Conservation (phyloP, 2,113 vertebrate genomes). For the Polypterus senegalus region DNA sequence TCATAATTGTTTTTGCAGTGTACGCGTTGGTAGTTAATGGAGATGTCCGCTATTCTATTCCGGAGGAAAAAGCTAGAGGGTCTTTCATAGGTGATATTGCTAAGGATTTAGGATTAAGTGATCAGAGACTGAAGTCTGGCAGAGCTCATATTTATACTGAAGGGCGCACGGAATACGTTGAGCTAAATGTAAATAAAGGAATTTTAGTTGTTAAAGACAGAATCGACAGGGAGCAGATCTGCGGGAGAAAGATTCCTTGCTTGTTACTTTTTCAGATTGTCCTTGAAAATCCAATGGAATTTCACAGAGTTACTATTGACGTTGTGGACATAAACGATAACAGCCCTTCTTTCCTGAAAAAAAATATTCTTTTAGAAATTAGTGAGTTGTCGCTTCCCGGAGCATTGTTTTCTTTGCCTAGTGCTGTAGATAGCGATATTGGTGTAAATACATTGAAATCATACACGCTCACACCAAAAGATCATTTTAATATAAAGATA, state of each 20-base stretch:
- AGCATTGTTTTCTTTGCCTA: conserved; percentile 28
- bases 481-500: not conserved
- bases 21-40: not conserved
- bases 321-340: conserved; percentile 6
- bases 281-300: not conserved
- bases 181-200: conserved; percentile 4
- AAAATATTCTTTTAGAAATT: not conserved
- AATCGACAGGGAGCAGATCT: conserved; percentile 10
- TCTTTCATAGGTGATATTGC: not conserved
- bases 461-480: not conserved
- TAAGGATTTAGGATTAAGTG: not conserved
- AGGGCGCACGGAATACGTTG: not conserved
- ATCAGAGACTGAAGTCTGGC: not conserved
- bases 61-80: conserved; percentile 2
- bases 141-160: not conserved
- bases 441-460: conserved; percentile 24
- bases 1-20: not conserved
- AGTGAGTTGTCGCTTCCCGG: conserved; percentile 21
- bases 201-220: not conserved
- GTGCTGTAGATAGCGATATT: conserved; percentile 28
- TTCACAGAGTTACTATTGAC: not conserved
- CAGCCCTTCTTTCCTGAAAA: not conserved
- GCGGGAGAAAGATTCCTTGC: not conserved
- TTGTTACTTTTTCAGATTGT: not conserved
- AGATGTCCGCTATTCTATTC: not conserved